Conservation (phyloP, 2,888 invertebrate species). For the Eutolmus rufibarbis region DNA sequence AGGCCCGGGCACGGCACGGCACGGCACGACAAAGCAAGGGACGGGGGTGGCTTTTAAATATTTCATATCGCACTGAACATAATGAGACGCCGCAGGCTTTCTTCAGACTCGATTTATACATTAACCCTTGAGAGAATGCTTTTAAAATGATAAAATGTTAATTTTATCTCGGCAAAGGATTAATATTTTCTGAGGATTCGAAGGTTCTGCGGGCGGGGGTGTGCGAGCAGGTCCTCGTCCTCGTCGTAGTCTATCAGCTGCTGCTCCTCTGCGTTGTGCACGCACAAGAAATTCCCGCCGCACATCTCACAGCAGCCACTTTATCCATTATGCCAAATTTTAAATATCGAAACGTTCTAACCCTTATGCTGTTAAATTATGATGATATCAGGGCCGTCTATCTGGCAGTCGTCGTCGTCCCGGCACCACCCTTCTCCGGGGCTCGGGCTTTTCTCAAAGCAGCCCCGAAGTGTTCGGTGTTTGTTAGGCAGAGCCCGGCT, state of each 20-base stretch:
- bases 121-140: slow-evolving; percentile 48
- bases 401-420: neutral
- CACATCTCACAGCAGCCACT: slow-evolving; percentile 25
- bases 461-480: slow-evolving; percentile 19
- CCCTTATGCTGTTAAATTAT: slow-evolving; percentile 45
- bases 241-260: neutral
- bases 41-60: slow-evolving; percentile 7
- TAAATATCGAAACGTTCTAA: slow-evolving; percentile 45
- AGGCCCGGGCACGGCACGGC: neutral
- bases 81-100: slow-evolving; percentile 46
- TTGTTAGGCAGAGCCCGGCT: neutral
- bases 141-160: slow-evolving; percentile 52
- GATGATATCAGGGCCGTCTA: slow-evolving; percentile 41
- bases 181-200: slow-evolving; percentile 38
- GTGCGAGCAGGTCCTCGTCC: neutral
- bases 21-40: neutral
- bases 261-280: neutral
- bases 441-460: slow-evolving; percentile 1
- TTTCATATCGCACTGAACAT: slow-evolving; percentile 40
- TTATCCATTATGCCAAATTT: slow-evolving; percentile 44
- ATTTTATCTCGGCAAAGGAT: slow-evolving; percentile 47
- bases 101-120: slow-evolving; percentile 46
- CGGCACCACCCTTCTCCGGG: neutral
- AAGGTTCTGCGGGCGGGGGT: neutral
- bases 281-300: neutral